Evolutionary conservation across 1,140 invertebrate genomes (phyloP), one percentile per base, ranked within the genome.

Genomic region (Dreissena rostriformis): DNA sequence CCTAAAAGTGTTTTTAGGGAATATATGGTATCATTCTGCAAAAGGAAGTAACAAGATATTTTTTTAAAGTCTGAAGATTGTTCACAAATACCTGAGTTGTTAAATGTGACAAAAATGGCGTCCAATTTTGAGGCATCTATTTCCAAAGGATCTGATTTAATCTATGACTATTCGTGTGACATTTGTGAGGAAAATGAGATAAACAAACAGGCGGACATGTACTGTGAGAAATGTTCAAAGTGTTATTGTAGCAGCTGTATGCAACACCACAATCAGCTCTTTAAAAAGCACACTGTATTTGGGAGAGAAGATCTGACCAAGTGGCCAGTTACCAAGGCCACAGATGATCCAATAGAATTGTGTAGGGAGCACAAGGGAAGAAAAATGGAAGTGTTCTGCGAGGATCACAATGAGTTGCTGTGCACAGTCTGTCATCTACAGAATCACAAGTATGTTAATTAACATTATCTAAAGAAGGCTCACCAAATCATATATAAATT

Each of bases 191-290:
- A 61, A n/a, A 24, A 61, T 61, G 22, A 24, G 22, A 19, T 61
- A 24, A 61, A 61, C 22, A 61, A 61, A 19, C 17, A 61, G 57
- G 57, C 57, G 22, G 22, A 61, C 17, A n/a, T 61, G 17, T 19
- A n/a, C 57, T 61, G 57, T 61, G 57, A 61, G 22, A 61, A 61
- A 24, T 61, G 57, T 24, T n/a, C 17, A 24, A 61, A 61, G 22
- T 61, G 22, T 61, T 61, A 61, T 24, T 61, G 57, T 61, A 61
- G 57, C 57, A 61, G 22, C 57, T 61, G 57, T 61, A 12, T 61
- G 22, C 57, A n/a, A n/a, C 57, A 61, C 22, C 57, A 61, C 57
- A 61, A 61, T 24, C 17, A 61, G 22, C 57, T 61, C 17, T 61
- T 61, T 24, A 61, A 24, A 24, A 61, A 19, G 22, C 57, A 61